Conservation (phyloP, 1,140 invertebrate species). For the Cydia splendana region DNA sequence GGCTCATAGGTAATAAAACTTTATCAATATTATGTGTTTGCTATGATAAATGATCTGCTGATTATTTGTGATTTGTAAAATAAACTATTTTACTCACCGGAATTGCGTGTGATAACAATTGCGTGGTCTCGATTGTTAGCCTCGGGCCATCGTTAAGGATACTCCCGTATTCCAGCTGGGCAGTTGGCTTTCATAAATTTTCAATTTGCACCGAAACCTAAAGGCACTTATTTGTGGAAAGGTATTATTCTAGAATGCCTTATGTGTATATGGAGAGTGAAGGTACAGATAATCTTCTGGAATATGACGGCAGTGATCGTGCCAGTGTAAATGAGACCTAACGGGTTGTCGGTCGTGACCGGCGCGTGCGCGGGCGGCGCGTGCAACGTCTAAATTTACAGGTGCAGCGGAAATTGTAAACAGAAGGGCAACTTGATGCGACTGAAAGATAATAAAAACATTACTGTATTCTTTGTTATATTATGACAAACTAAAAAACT, state of each 20-base stretch:
- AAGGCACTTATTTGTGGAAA: not conserved
- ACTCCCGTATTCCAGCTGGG: not conserved
- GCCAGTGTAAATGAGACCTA: constrained; percentile 46
- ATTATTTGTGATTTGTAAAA: not conserved
- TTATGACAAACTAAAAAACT: not conserved
- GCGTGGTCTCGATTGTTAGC: not conserved
- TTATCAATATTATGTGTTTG: too few relatives aligned
- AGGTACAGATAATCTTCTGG: not conserved
- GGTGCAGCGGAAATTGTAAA: constrained; percentile 40
- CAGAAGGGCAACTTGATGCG: constrained; percentile 20
- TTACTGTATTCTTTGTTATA: not conserved
- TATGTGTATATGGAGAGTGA: not conserved
- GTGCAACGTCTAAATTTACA: constrained; percentile 55
- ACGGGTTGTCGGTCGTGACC: constrained; percentile 46
- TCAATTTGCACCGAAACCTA: constrained; percentile 6
- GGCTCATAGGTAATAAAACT: too few relatives aligned
- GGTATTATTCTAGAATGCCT: constrained; percentile 13
- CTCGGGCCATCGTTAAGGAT: not conserved
- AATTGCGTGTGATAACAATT: not conserved
- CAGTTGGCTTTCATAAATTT: constrained; percentile 7
- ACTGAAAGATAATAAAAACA: not conserved
- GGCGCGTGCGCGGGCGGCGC: constrained; percentile 44
- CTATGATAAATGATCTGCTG: not conserved
- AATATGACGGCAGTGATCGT: constrained; percentile 41
- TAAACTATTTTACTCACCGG: not conserved